phyloP scores from a whole-genome alignment of 2,797 vertebrate species.

The Perdix hodgsoniae region DNA sequence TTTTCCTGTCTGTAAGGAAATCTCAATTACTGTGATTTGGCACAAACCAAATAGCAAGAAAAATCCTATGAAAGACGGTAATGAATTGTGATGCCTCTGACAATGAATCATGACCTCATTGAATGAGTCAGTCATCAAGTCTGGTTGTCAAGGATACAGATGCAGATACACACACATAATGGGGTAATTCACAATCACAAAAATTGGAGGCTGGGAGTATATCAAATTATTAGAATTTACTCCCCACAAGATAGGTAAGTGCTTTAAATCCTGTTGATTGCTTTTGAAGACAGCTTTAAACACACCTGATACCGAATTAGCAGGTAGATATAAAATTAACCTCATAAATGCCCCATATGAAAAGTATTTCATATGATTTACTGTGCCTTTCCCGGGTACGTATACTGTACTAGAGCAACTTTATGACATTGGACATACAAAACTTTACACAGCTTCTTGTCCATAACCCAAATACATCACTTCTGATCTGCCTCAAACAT shows the following conservation, averaged over 20 bases:
- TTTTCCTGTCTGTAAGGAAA: slow-evolving; percentile 38
- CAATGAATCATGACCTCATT: slow-evolving; percentile 25
- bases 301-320: neutral
- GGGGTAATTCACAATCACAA: neutral
- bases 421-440: neutral
- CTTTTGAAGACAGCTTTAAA: slow-evolving; percentile 32
- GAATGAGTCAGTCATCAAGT: slow-evolving; percentile 14
- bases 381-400: neutral
- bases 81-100: slow-evolving; percentile 39
- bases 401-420: neutral
- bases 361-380: neutral
- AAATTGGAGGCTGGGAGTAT: neutral
- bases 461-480: neutral
- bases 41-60: slow-evolving; percentile 21
- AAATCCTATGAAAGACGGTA: slow-evolving; percentile 5
- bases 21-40: slow-evolving; percentile 22
- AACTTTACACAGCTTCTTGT: slow-evolving; percentile 17
- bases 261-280: neutral
- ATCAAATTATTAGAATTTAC: slow-evolving; percentile 10
- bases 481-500: neutral
- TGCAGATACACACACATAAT: slow-evolving; percentile 6
- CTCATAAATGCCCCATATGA: slow-evolving; percentile 23
- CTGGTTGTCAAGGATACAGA: slow-evolving; percentile 42
- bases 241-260: neutral
- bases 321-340: slow-evolving; percentile 7